These are phyloP conservation scores for Drosophila sturtevanti DNA, from an alignment of 1,140 invertebrate species.

Conservation along the genomic window DNA sequence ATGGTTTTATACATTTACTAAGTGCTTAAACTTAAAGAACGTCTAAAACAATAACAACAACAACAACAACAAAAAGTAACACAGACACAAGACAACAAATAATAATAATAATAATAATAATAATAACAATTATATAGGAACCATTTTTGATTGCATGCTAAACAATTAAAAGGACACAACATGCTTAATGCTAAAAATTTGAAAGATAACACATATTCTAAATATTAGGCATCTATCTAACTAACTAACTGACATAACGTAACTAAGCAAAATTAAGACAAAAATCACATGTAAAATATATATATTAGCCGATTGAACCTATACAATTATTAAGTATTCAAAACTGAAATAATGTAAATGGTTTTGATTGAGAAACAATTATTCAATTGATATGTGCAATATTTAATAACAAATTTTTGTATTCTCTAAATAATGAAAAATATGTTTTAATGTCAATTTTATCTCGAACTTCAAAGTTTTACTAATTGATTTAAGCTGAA, in stretches of 20 bases:
- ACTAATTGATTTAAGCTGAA: neutral
- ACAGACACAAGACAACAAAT: constrained; percentile 52
- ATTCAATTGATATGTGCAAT: neutral
- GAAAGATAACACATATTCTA: constrained; percentile 2
- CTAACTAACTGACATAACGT: constrained; percentile 7
- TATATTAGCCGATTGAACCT: neutral
- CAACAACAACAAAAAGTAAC: constrained; percentile 20
- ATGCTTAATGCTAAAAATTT: constrained; percentile 63
- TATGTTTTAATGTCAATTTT: too few species aligned
- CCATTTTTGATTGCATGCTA: constrained; percentile 32
- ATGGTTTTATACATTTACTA: constrained; percentile 8
- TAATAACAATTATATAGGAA: neutral
- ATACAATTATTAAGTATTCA: neutral
- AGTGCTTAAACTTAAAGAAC: constrained; percentile 62
- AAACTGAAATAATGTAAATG: neutral
- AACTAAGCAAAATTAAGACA: constrained; percentile 71
- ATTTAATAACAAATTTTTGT: neutral
- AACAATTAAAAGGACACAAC: constrained; percentile 47
- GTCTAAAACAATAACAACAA: constrained; percentile 39
- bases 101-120: constrained; percentile 1
- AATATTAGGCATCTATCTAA: neutral
- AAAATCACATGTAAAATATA: constrained; percentile 45
- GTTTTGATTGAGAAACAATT: neutral
- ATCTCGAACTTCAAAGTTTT: neutral
- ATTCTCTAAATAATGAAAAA: neutral